Evolutionary conservation across 2,113 vertebrate genomes (phyloP).

Genomic region (Struthio camelus): DNA sequence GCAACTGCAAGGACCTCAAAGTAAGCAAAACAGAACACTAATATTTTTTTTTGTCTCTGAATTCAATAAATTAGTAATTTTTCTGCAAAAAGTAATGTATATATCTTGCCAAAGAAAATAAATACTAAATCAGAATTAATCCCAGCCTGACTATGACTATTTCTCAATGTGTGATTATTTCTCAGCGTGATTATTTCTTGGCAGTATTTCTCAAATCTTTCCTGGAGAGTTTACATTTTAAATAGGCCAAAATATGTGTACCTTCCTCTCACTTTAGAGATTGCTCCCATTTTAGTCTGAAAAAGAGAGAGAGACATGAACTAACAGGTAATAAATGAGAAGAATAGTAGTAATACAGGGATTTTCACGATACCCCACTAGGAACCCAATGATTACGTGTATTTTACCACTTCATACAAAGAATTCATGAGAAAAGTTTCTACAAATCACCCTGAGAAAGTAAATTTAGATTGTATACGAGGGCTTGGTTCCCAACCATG

Average conservation of each 20-base stretch:
- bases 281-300: background rate
- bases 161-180: background rate
- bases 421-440: background rate
- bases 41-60: background rate
- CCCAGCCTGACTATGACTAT: background rate
- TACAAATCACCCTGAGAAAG: background rate
- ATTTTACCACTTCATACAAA: background rate
- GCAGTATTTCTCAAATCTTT: background rate
- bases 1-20: background rate
- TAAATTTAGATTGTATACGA: background rate
- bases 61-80: background rate
- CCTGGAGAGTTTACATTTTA: background rate
- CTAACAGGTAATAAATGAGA: background rate
- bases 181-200: background rate
- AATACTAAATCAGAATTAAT: background rate
- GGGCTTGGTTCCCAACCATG: background rate
- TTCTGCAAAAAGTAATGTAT: background rate
- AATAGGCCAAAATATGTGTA: background rate
- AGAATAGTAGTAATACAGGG: background rate
- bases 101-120: background rate
- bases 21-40: background rate
- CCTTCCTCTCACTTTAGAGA: background rate
- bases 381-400: background rate
- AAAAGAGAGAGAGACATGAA: background rate
- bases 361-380: background rate